Conservation (phyloP, 2,113 vertebrate genomes). For the Crotophaga sulcirostris region DNA sequence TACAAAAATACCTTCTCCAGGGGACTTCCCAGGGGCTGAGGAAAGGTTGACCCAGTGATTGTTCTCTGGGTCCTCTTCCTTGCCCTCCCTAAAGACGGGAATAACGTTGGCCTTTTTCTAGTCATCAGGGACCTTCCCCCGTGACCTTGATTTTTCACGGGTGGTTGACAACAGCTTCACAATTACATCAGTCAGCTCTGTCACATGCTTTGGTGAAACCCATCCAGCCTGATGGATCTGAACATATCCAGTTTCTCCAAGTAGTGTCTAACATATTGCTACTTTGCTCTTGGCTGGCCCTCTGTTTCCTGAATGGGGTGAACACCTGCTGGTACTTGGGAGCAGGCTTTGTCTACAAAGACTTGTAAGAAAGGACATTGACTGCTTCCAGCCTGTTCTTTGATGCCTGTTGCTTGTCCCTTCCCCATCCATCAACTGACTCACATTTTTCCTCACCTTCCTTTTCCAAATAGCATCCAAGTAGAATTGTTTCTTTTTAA, state of each 20-base stretch:
- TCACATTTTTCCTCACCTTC: neutral
- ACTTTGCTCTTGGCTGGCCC: neutral
- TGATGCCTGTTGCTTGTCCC: neutral
- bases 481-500: conserved; percentile 30
- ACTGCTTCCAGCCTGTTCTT: neutral
- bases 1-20: neutral
- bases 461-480: neutral
- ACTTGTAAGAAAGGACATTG: neutral
- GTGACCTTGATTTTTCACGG: neutral
- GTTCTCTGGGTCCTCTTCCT: neutral
- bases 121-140: neutral
- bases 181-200: neutral
- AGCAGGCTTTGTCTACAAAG: neutral
- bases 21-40: neutral
- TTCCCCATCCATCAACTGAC: neutral
- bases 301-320: neutral
- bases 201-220: neutral
- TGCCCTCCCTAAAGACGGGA: neutral
- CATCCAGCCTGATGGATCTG: neutral
- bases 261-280: neutral
- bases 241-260: neutral
- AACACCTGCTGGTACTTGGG: neutral
- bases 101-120: neutral
- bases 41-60: neutral
- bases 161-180: neutral